A percentile compares a stretch with the other conserved stretches of the same genome.
Conservation (phyloP, 2,888 invertebrate species). For the Boloria selene region DNA sequence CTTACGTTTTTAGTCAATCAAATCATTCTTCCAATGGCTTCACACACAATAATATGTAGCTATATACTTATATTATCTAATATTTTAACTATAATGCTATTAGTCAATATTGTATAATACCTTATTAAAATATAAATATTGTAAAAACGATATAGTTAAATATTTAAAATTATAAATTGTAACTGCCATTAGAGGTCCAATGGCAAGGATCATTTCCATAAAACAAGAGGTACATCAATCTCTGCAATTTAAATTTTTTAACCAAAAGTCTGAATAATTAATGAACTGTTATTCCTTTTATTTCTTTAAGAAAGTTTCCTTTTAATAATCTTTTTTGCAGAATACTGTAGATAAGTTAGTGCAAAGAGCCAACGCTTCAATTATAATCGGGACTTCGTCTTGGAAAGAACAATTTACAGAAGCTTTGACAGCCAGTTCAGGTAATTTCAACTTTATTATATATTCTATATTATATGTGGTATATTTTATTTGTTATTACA, state of each 20-base stretch:
- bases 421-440: conserved; percentile 96
- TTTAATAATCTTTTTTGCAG: conserved; percentile 76
- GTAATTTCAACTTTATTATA: conserved; percentile 64
- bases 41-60: too few species aligned
- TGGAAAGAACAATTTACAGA: conserved; percentile 99
- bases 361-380: conserved; percentile 97
- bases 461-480: background rate
- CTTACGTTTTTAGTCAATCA: too few species aligned
- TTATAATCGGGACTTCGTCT: conserved; percentile 97
- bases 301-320: background rate
- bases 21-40: too few species aligned
- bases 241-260: background rate
- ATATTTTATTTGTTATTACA: too few species aligned
- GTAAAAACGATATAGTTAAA: too few species aligned
- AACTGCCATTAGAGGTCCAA: too few species aligned
- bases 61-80: too few species aligned
- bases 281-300: conserved; percentile 1
- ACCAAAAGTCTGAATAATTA: background rate
- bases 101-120: too few species aligned
- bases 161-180: too few species aligned
- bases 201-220: background rate
- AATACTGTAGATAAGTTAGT: conserved; percentile 99
- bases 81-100: too few species aligned
- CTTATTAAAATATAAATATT: too few species aligned
- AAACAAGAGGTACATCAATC: background rate